These are phyloP conservation scores for Drosophila percnosoma DNA, from an alignment of 2,888 invertebrate species.

Conservation along the genomic window DNA sequence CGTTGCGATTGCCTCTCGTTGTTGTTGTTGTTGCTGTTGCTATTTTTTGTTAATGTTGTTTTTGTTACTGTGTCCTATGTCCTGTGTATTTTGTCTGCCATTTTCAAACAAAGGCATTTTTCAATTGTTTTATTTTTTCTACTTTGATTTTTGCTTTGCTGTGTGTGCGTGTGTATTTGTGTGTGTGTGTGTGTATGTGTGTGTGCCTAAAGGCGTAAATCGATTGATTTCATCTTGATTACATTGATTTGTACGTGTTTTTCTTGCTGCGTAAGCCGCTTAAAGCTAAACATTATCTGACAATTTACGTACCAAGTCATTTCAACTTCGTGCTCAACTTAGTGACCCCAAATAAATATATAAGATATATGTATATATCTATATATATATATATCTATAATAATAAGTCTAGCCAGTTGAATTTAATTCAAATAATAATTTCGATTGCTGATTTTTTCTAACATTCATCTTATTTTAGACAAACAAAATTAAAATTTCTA, in stretches of 20 bases:
- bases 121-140: slow-evolving; percentile 66
- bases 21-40: slow-evolving; percentile 13
- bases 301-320: slow-evolving; percentile 1
- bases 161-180: neutral
- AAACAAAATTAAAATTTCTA: neutral
- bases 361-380: neutral
- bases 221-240: slow-evolving; percentile 75
- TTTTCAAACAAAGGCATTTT: slow-evolving; percentile 77
- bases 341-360: neutral
- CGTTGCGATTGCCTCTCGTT: slow-evolving; percentile 2
- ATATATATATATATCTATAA: neutral
- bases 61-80: slow-evolving; percentile 45
- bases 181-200: slow-evolving; percentile 18
- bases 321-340: neutral
- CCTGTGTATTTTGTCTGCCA: slow-evolving; percentile 69
- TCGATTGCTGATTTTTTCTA: neutral
- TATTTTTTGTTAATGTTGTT: slow-evolving; percentile 21
- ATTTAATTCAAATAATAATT: neutral
- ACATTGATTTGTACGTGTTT: slow-evolving; percentile 63
- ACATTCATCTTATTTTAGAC: neutral
- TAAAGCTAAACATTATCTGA: slow-evolving; percentile 24
- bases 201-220: slow-evolving; percentile 53
- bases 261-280: slow-evolving; percentile 44
- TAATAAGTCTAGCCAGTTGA: neutral
- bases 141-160: slow-evolving; percentile 40